These are phyloP conservation scores for Papilio aristodemus DNA, from an alignment of 1,140 invertebrate species.

Conservation along the genomic window DNA sequence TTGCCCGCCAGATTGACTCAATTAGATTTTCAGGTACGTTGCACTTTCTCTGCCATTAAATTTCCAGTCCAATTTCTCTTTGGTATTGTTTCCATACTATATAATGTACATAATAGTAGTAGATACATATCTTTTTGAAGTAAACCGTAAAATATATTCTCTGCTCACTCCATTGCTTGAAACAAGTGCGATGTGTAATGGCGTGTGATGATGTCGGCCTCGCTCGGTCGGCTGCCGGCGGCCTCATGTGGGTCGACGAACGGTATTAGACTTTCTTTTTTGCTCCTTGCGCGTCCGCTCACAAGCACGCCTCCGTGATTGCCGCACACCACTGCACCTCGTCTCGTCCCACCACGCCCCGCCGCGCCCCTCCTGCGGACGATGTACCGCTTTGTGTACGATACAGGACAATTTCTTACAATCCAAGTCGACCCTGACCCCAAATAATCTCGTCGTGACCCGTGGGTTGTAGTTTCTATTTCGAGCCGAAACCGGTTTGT, in stretches of 20 bases:
- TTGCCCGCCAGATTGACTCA: background rate
- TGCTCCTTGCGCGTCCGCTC: slow-evolving; percentile 43
- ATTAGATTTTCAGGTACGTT: no score
- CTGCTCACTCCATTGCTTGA: background rate
- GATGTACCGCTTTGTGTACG: slow-evolving; percentile 6
- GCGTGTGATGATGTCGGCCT: slow-evolving; percentile 40
- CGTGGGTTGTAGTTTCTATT: background rate
- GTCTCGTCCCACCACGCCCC: background rate
- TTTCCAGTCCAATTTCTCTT: no score
- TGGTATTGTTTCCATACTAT: no score
- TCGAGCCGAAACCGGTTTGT: background rate
- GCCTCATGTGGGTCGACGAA: slow-evolving; percentile 63
- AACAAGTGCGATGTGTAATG: slow-evolving; percentile 13
- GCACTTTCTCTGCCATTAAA: no score
- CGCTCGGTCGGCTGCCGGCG: slow-evolving; percentile 30
- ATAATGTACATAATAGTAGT: no score
- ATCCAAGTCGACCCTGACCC: background rate
- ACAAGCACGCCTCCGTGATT: background rate
- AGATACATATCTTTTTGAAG: no score
- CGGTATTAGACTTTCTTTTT: slow-evolving; percentile 71
- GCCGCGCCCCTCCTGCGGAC: background rate
- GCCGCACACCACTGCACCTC: background rate
- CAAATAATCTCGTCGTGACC: background rate
- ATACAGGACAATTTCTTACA: background rate
- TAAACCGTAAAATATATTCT: background rate